Evolutionary conservation across 2,113 vertebrate genomes (phyloP), one percentile per base, ranked within the genome.

Genomic region (Daboia siamensis): DNA sequence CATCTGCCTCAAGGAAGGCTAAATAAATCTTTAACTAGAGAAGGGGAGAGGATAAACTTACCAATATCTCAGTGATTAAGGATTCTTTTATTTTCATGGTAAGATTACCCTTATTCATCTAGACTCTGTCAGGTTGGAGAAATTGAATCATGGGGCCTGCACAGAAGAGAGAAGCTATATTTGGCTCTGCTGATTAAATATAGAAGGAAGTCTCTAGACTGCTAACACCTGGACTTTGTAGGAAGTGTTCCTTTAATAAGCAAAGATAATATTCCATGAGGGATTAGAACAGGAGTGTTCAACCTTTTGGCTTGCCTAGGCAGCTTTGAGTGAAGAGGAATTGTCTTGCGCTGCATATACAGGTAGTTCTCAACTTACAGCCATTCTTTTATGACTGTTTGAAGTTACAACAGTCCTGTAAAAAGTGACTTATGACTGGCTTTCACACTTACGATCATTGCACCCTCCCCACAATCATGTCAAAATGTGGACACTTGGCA

Each of bases 241-340:
- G 93, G 93, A 94, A 94, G 92, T 88, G 94, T 80, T 46, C 3
- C 92, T 91, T 89, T 95, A 91, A 93, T 57, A 94, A 94, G 91
- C 26, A 23, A 69, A 48, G 26, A 0, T 26, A 84, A 4, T 0
- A 7, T 84, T 90, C 20, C 33, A 59, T 11, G 57, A 23, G 55
- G 74, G 20, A 21, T n/a, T 57, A 57, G 29, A n/a, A n/a, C 64
- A 69, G 13, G 29, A 69, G 10, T 5, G 61, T 29, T 3, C 61
- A 29, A 64, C 11, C 10, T 64, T 64, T 64, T 1, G 64, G 64
- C 64, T n/a, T 13, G 11, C 61, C 29, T 69, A 69, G 29, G 12
- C 29, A 13, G 61, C 61, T 69, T 69, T 69, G 61, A 69, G 4
- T 69, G 61, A n/a, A 13, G 26, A 64, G 26, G 61, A 64, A 64